Conservation (phyloP, 2,888 invertebrate genomes). For the Strigamia crassipes region DNA sequence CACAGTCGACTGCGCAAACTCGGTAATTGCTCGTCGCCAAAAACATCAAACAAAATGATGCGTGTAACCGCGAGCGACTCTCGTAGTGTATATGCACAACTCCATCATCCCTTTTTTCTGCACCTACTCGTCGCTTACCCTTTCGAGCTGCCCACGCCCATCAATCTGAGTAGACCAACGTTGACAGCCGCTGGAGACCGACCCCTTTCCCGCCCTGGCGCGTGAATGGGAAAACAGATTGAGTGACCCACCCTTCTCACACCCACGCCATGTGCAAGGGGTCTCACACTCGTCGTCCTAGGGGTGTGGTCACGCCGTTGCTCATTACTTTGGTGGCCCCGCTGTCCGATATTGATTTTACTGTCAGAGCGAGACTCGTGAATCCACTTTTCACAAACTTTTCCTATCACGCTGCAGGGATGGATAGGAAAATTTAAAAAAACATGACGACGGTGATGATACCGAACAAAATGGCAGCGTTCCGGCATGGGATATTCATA, state of each 20-base stretch:
- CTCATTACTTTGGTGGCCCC: conserved; percentile 27
- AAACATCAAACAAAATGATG: conserved; percentile 30
- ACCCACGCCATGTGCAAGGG: conserved; percentile 22
- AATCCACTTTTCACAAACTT: not conserved
- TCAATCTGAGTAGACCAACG: not conserved
- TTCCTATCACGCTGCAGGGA: not conserved
- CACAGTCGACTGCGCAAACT: not conserved
- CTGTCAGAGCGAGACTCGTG: conserved; percentile 25
- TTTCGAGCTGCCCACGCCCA: not conserved
- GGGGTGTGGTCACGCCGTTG: conserved; percentile 33
- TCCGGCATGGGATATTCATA: too few species aligned
- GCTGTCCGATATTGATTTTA: conserved; percentile 33
- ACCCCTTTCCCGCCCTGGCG: conserved; percentile 39
- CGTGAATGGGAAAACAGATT: conserved; percentile 40
- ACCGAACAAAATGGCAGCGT: too few species aligned
- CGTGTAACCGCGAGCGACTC: not conserved
- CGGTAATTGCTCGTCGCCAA: conserved; percentile 3
- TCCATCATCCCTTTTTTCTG: not conserved
- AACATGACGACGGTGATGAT: not conserved
- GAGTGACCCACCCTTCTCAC: conserved; percentile 28
- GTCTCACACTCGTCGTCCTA: conserved; percentile 34
- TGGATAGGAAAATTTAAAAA: not conserved
- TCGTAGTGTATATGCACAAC: not conserved
- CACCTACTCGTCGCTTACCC: not conserved
- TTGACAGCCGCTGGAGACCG: conserved; percentile 35